A percentile compares a stretch with the other conserved stretches of the same genome.
Evolutionary conservation across 2,113 vertebrate species (phyloP).

Genomic region (Willisornis vidua): DNA sequence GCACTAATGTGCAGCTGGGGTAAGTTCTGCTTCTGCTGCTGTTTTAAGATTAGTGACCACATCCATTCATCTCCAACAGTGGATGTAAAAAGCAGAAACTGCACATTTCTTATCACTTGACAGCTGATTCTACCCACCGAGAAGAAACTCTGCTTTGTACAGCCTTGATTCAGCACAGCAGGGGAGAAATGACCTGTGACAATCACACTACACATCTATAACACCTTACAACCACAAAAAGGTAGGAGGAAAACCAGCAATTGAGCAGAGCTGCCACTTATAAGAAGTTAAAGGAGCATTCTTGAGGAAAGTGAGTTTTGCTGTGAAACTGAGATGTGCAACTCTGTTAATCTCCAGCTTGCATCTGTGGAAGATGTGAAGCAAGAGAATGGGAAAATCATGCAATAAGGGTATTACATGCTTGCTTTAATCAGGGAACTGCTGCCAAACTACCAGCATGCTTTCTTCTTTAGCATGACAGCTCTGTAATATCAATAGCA

Average conservation of each 20-base stretch:
- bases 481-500: neutral
- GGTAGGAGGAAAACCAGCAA: constrained; percentile 5
- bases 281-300: neutral
- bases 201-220: constrained; percentile 21
- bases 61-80: neutral
- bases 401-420: neutral
- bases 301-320: neutral
- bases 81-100: neutral
- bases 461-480: neutral
- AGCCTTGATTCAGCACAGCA: constrained; percentile 20
- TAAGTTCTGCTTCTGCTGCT: neutral
- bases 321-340: neutral
- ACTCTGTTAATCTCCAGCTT: neutral
- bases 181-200: constrained; percentile 40
- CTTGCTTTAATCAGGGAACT: neutral
- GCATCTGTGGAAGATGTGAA: neutral
- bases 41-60: neutral
- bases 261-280: neutral
- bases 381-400: neutral
- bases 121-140: neutral
- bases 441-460: neutral
- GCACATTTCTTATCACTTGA: constrained; percentile 1
- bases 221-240: neutral
- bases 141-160: neutral
- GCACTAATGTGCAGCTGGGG: neutral